A percentile compares a stretch with the other conserved stretches of the same genome.
These are phyloP conservation scores for Notamacropus eugenii DNA, from an alignment of 2,797 vertebrate genomes.

Conservation along the genomic window DNA sequence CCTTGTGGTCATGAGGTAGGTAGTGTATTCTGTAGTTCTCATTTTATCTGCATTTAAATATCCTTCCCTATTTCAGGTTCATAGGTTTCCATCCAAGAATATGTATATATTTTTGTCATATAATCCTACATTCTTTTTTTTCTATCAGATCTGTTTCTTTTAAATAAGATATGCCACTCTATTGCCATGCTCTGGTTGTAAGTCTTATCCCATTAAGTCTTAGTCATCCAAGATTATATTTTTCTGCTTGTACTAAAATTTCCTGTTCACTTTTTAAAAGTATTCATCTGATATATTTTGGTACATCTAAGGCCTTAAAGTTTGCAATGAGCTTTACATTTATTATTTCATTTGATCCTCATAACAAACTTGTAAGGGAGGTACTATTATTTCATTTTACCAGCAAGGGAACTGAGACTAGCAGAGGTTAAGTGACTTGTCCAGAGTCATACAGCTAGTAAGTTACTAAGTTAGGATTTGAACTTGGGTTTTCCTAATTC, in stretches of 20 bases:
- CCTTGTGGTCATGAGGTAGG: not conserved
- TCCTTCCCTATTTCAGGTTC: not conserved
- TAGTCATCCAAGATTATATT: not conserved
- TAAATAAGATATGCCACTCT: not conserved
- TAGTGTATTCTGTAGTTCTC: not conserved
- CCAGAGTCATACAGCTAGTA: not conserved
- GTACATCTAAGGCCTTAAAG: not conserved
- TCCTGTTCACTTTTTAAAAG: not conserved
- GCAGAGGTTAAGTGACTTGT: not conserved
- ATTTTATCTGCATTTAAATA: not conserved
- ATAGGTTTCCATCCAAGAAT: not conserved
- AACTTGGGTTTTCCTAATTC: not conserved
- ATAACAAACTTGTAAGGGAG: not conserved
- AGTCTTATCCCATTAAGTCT: not conserved
- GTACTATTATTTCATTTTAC: not conserved
- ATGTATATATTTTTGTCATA: not conserved
- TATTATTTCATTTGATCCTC: not conserved
- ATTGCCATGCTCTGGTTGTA: not conserved
- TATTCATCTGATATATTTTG: not conserved
- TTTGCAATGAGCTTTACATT: not conserved
- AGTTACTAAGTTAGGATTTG: not conserved
- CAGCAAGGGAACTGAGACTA: not conserved
- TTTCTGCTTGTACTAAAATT: not conserved
- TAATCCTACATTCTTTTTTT: not conserved
- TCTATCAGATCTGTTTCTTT: not conserved